Percentiles rank a stretch among this genome's conserved stretches.
These are phyloP conservation scores for Sesia apiformis DNA, from an alignment of 2,888 invertebrate genomes.

Conservation along the genomic window DNA sequence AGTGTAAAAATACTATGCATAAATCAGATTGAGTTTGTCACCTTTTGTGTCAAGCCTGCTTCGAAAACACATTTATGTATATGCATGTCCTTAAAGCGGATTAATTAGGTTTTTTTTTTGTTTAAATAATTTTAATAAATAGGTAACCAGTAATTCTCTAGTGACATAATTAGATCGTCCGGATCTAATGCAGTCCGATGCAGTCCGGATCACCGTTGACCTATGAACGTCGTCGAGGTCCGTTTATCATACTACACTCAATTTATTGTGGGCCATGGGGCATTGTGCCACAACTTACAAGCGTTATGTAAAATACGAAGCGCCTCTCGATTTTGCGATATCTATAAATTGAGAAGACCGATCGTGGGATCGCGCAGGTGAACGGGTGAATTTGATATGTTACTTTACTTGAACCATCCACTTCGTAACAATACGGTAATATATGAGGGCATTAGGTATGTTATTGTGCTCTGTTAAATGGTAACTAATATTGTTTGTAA, in stretches of 20 bases:
- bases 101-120: no score
- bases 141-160: no score
- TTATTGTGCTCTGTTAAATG: no score
- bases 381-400: slow-evolving; percentile 55
- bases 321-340: slow-evolving; percentile 63
- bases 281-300: slow-evolving; percentile 56
- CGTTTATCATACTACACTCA: slow-evolving; percentile 23
- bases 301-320: slow-evolving; percentile 66
- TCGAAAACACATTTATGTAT: no score
- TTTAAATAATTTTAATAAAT: no score
- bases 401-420: slow-evolving; percentile 41
- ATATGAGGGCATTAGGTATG: neutral
- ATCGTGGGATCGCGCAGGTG: slow-evolving; percentile 66
- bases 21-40: no score
- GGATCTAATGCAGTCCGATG: no score
- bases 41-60: no score
- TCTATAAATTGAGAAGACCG: slow-evolving; percentile 60
- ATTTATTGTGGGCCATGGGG: slow-evolving; percentile 41
- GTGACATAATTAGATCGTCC: no score
- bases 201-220: slow-evolving; percentile 7
- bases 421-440: slow-evolving; percentile 10
- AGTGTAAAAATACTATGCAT: no score
- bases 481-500: no score
- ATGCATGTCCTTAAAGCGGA: no score
- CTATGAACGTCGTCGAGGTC: slow-evolving; percentile 13